A percentile compares a stretch with the other conserved stretches of the same genome.
phyloP scores from a whole-genome alignment of 2,797 vertebrate species.

The Sparus aurata region DNA sequence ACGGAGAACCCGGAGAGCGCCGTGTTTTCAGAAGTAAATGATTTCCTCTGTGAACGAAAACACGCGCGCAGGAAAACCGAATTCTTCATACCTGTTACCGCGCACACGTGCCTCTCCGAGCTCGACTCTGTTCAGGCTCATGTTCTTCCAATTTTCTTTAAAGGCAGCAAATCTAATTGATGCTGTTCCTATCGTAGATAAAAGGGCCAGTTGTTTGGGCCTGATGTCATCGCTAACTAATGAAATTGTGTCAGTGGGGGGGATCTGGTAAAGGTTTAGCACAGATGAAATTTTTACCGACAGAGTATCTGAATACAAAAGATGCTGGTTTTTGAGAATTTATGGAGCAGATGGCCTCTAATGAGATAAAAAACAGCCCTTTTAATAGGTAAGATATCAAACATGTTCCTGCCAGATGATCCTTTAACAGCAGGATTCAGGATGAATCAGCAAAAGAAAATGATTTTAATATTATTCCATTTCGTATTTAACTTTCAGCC shows the following conservation, averaged over 20 bases:
- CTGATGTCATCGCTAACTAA: slow-evolving; percentile 82
- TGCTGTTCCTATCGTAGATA: slow-evolving; percentile 72
- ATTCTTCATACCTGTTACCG: slow-evolving; percentile 79
- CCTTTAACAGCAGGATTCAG: slow-evolving; percentile 1
- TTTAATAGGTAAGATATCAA: slow-evolving; percentile 40
- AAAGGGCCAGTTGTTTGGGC: slow-evolving; percentile 66
- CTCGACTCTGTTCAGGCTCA: slow-evolving; percentile 57
- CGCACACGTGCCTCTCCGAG: slow-evolving; percentile 41
- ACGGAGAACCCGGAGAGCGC: slow-evolving; percentile 18
- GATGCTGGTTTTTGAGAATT: slow-evolving; percentile 50
- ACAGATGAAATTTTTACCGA: slow-evolving; percentile 64
- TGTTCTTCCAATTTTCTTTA: slow-evolving; percentile 80
- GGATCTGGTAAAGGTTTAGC: slow-evolving; percentile 74
- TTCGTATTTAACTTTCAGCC: slow-evolving; percentile 11
- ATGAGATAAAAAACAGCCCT: slow-evolving; percentile 14
- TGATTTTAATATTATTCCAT: background rate
- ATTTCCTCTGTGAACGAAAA: slow-evolving; percentile 74
- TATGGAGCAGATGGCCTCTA: slow-evolving; percentile 56
- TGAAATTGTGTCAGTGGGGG: slow-evolving; percentile 72
- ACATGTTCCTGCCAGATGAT: slow-evolving; percentile 41
- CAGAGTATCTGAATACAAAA: slow-evolving; percentile 44
- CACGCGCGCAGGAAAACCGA: slow-evolving; percentile 66
- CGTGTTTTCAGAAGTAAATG: slow-evolving; percentile 69
- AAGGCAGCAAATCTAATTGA: slow-evolving; percentile 76
- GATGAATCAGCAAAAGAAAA: slow-evolving; percentile 5